Evolutionary conservation across 2,113 vertebrate genomes (phyloP).

Genomic region (Orthonyx spaldingii): DNA sequence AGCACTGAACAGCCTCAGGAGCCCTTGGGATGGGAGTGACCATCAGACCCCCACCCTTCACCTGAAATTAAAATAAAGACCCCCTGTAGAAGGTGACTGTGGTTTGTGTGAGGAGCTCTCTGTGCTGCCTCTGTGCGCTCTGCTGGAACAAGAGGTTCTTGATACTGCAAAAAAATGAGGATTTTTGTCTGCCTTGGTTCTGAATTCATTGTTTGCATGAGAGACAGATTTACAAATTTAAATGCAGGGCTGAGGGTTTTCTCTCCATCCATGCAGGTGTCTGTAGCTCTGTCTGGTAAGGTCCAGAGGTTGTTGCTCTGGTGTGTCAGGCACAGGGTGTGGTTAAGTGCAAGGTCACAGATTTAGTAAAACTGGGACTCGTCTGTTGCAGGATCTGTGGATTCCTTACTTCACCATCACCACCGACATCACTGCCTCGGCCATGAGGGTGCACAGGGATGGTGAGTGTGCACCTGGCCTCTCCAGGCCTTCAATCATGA

Average conservation of each 20-base stretch:
- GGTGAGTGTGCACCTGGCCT: slow-evolving; percentile 67
- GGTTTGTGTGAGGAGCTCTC: neutral
- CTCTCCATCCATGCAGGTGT: neutral
- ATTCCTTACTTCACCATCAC: slow-evolving; percentile 90
- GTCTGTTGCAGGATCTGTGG: slow-evolving; percentile 85
- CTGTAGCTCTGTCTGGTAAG: neutral
- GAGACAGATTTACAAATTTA: neutral
- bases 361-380: neutral
- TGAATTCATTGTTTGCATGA: neutral
- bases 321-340: neutral
- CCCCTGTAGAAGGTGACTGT: neutral
- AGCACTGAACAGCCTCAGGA: neutral
- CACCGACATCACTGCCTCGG: slow-evolving; percentile 89
- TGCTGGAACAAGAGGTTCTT: neutral
- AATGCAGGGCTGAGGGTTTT: neutral
- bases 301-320: neutral
- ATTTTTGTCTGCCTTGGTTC: neutral
- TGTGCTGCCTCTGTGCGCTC: neutral
- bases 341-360: neutral
- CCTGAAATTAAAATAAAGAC: neutral
- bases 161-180: neutral
- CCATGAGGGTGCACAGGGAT: slow-evolving; percentile 89
- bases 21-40: neutral
- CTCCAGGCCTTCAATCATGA: neutral
- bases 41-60: neutral